Conservation (phyloP, 1,140 invertebrate genomes). For the Lepidurus arcticus region DNA sequence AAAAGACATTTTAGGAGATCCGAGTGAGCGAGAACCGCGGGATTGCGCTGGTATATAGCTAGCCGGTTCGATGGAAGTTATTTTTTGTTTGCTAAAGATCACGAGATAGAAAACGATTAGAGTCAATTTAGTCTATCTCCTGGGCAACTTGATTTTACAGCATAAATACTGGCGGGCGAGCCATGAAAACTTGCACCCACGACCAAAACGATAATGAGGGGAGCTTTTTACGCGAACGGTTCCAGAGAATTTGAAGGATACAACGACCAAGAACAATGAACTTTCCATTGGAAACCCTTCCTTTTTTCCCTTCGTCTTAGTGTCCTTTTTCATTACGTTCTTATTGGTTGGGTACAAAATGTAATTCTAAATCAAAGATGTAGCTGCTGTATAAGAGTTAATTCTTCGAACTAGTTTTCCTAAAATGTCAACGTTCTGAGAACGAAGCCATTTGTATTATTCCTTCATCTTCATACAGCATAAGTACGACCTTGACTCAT, state of each 20-base stretch:
- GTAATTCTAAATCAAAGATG: too few species aligned
- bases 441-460: too few species aligned
- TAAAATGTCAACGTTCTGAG: too few species aligned
- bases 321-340: background rate
- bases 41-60: conserved; percentile 7
- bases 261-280: conserved; percentile 21
- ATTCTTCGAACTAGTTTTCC: too few species aligned
- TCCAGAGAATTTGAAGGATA: conserved; percentile 19
- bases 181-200: conserved; percentile 21
- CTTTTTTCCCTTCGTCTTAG: background rate
- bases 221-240: conserved; percentile 14
- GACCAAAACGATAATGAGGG: conserved; percentile 16
- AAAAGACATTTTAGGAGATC: background rate
- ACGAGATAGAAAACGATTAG: conserved; percentile 22
- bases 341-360: background rate
- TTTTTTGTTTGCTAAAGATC: conserved; percentile 22
- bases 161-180: conserved; percentile 18
- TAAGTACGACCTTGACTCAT: too few species aligned
- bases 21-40: conserved; percentile 16
- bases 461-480: too few species aligned
- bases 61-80: conserved; percentile 9
- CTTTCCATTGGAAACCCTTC: background rate
- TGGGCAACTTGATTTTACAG: conserved; percentile 21
- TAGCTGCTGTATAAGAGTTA: too few species aligned
- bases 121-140: conserved; percentile 19